Conservation (phyloP, 1,140 invertebrate genomes). For the Orius laevigatus region DNA sequence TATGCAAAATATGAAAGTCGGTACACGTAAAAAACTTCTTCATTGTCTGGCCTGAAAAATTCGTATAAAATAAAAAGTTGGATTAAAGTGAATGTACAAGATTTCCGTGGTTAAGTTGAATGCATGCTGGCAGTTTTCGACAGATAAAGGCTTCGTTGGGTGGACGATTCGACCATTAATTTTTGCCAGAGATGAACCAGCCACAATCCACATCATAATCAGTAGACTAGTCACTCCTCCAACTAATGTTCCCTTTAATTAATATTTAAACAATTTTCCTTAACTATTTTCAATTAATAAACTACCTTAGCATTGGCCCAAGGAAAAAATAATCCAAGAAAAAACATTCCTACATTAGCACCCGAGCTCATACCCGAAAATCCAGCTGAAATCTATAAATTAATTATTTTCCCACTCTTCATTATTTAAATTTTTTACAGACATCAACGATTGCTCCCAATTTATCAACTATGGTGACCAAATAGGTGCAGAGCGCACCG, state of each 20-base stretch:
- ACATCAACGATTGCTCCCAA: constrained; percentile 39
- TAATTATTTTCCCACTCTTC: too few species aligned
- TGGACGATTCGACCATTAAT: constrained; percentile 4
- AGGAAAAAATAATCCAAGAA: constrained; percentile 13
- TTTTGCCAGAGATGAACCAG: constrained; percentile 3
- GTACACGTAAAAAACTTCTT: background rate
- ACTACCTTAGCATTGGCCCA: constrained; percentile 31
- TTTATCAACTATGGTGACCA: constrained; percentile 43
- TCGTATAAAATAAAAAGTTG: too few species aligned
- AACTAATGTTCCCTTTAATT: constrained; percentile 12
- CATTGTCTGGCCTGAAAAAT: too few species aligned
- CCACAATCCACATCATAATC: background rate
- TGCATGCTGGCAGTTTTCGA: background rate
- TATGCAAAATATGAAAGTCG: too few species aligned
- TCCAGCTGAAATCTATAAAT: constrained; percentile 35
- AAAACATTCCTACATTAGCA: constrained; percentile 8
- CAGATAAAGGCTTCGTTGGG: constrained; percentile 8
- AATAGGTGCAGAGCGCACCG: constrained; percentile 35
- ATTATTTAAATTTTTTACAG: constrained; percentile 37
- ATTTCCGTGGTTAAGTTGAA: too few species aligned
- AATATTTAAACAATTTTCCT: too few species aligned
- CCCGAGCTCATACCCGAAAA: constrained; percentile 40
- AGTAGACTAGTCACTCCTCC: constrained; percentile 11
- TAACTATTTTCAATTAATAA: too few species aligned
- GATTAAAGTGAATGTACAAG: too few species aligned